Evolutionary conservation across 2,888 invertebrate genomes (phyloP), one percentile per base, ranked within the genome.

Genomic region (Epinotia bilunana): DNA sequence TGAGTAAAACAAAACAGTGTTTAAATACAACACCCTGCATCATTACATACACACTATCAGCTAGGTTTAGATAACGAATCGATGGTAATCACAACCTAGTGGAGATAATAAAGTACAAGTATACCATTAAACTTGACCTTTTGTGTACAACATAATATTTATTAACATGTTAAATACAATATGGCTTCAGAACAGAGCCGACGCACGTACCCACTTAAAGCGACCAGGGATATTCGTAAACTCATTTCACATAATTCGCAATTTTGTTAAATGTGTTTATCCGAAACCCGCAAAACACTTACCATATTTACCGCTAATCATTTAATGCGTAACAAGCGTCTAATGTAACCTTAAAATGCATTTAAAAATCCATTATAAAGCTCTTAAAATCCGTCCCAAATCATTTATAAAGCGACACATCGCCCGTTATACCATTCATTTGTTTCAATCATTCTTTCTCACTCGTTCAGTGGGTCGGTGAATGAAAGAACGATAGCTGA

Each of bases 341-440:
- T 82, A 83, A 84, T 83, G 82, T 78, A 75, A 79, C 78, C 79
- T 77, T 77, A 76, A 70, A 74, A 65, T 63, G 79, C 79, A 77
- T 83, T 83, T 81, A 82, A 82, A 83, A 83, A 79, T 83, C 85
- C 84, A 87, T 88, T 87, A 84, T 77, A 71, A 81, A 80, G 81
- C 81, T 80, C 78, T 80, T 73, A 62, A 76, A 78, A 78, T 78
- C 80, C 79, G 76, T 83, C 82, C 80, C 81, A 83, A 87, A 88
- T 86, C 84, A 86, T 86, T 88, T 88, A 88, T 71, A 87, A 88
- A 88, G 82, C 83, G 79, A 80, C 79, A 80, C 82, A 83, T 79
- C 77, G 60, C n/a, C n/a, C 78, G 61, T 76, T 64, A 28, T 63
- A 13, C 78, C 78, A 78, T 69, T 79, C 84, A 83, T 84, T 84